These are phyloP conservation scores for Gerosis bhagava DNA, from an alignment of 2,888 invertebrate genomes.

Conservation along the genomic window DNA sequence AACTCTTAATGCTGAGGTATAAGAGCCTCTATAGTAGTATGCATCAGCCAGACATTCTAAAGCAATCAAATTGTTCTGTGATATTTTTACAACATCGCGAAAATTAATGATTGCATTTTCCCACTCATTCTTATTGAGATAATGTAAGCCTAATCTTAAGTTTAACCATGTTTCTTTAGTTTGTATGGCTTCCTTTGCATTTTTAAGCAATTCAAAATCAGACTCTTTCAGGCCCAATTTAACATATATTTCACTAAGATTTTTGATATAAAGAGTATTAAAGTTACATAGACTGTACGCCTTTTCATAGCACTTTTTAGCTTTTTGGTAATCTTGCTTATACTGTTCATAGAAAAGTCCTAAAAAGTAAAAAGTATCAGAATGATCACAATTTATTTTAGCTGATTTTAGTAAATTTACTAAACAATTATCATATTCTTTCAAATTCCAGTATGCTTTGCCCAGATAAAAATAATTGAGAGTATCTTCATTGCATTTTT, in stretches of 20 bases:
- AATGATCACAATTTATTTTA: constrained; percentile 88
- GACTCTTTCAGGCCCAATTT: constrained; percentile 85
- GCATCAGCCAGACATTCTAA: constrained; percentile 97
- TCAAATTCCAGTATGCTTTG: constrained; percentile 81
- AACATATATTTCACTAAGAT: constrained; percentile 89
- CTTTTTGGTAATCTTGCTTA: constrained; percentile 86
- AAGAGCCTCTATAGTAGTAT: constrained; percentile 94
- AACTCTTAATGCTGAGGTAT: constrained; percentile 93
- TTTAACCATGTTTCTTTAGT: constrained; percentile 88
- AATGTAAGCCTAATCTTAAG: constrained; percentile 92
- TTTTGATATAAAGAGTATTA: constrained; percentile 86
- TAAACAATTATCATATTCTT: constrained; percentile 83
- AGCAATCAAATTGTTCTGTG: constrained; percentile 87
- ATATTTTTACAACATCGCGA: constrained; percentile 86
- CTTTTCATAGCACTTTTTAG: constrained; percentile 93
- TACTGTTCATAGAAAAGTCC: constrained; percentile 88
- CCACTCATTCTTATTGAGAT: constrained; percentile 88
- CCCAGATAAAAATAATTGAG: constrained; percentile 83
- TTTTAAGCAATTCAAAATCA: constrained; percentile 84
- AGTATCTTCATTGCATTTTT: constrained; percentile 60
- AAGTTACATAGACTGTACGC: constrained; percentile 88
- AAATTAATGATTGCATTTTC: constrained; percentile 89
- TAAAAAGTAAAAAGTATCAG: constrained; percentile 88
- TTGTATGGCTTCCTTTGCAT: constrained; percentile 65
- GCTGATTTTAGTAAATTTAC: constrained; percentile 86